Percentiles rank a stretch among this genome's conserved stretches.
These are phyloP conservation scores for Vicugna pacos DNA, from an alignment of 2,113 vertebrate species.

Conservation along the genomic window DNA sequence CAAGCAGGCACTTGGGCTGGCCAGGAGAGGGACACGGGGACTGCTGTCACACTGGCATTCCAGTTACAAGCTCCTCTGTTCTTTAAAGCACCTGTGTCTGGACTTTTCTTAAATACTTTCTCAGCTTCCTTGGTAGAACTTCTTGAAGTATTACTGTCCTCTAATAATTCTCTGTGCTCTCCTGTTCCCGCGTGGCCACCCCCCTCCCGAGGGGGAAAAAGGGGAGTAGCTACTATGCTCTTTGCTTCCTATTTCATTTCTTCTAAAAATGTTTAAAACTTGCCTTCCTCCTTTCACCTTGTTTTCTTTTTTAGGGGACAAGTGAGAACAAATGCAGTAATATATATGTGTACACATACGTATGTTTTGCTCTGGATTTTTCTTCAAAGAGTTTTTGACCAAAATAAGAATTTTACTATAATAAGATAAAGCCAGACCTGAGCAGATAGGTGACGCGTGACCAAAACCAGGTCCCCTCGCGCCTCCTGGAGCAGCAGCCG, in stretches of 20 bases:
- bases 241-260: not conserved
- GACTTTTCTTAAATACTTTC: not conserved
- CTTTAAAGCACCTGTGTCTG: not conserved
- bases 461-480: not conserved
- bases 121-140: not conserved
- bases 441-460: not conserved
- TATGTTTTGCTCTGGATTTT: not conserved
- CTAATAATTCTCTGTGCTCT: not conserved
- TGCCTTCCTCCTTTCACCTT: not conserved
- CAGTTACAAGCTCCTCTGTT: not conserved
- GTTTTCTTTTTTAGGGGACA: not conserved
- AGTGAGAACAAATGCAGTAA: not conserved
- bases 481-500: not conserved
- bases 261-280: not conserved
- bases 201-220: not conserved
- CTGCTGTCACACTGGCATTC: not conserved
- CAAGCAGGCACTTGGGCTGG: not conserved
- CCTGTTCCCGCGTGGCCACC: not conserved
- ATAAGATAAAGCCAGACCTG: not conserved
- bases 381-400: not conserved
- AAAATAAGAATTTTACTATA: not conserved
- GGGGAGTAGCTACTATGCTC: rapidly evolving
- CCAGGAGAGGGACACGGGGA: not conserved
- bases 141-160: not conserved
- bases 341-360: not conserved